Conservation (phyloP, 1,140 invertebrate species). For the Dinothrombium tinctorium region DNA sequence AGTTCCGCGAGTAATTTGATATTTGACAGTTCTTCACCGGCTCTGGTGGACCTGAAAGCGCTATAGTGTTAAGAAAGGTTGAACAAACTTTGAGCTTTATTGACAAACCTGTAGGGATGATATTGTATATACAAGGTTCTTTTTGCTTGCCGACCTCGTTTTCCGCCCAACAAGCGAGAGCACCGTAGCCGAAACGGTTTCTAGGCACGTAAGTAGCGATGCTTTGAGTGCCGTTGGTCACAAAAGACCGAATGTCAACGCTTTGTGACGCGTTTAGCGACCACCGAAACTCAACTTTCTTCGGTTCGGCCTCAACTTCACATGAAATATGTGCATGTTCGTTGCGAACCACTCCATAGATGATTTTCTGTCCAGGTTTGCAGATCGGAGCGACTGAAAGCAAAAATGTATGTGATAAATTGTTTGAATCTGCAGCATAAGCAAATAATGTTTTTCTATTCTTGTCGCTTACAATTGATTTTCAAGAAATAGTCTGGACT, state of each 20-base stretch:
- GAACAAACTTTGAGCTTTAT: too few species aligned
- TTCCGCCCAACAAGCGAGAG: slow-evolving; percentile 14
- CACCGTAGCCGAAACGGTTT: slow-evolving; percentile 15
- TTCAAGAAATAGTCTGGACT: slow-evolving; percentile 54
- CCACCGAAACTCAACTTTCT: slow-evolving; percentile 2
- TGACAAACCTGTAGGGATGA: slow-evolving; percentile 14
- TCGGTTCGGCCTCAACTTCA: slow-evolving; percentile 3
- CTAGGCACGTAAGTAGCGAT: slow-evolving; percentile 16
- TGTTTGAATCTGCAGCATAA: background rate
- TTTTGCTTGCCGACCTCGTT: slow-evolving; percentile 13
- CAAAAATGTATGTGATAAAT: background rate
- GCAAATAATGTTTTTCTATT: background rate
- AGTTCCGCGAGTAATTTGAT: slow-evolving; percentile 14
- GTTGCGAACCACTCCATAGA: slow-evolving; percentile 45
- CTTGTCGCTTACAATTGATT: slow-evolving; percentile 45
- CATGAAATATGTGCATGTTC: slow-evolving; percentile 39
- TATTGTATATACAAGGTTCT: slow-evolving; percentile 12
- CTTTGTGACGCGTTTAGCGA: slow-evolving; percentile 21
- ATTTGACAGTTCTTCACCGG: slow-evolving; percentile 15
- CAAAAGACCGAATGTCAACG: slow-evolving; percentile 34
- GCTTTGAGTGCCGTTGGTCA: slow-evolving; percentile 7
- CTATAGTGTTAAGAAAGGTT: background rate
- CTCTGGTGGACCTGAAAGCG: slow-evolving; percentile 18
- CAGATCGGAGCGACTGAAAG: slow-evolving; percentile 31
- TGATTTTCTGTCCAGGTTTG: slow-evolving; percentile 37